phyloP scores from a whole-genome alignment of 2,797 vertebrate species.

The Peromyscus eremicus region DNA sequence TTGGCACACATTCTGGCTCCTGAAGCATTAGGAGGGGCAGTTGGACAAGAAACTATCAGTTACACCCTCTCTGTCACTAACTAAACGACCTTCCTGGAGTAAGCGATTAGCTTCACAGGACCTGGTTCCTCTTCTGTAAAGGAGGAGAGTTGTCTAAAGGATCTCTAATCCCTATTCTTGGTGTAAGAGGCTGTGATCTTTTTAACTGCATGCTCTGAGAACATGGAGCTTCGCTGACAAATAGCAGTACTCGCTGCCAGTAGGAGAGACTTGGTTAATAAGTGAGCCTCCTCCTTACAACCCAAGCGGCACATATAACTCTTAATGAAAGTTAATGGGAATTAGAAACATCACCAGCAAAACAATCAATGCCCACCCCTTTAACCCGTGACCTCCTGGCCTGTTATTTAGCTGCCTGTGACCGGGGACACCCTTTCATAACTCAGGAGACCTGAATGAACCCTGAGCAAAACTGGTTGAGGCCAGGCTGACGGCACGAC shows the following conservation, averaged over 20 bases:
- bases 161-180: slow-evolving; percentile 6
- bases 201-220: not conserved
- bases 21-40: not conserved
- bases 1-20: slow-evolving; percentile 19
- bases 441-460: slow-evolving; percentile 21
- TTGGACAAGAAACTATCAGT: not conserved
- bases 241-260: not conserved
- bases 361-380: slow-evolving; percentile 47
- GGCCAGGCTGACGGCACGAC: not conserved
- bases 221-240: not conserved
- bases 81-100: slow-evolving; percentile 55
- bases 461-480: not conserved
- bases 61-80: not conserved
- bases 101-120: slow-evolving; percentile 24
- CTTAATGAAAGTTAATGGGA: slow-evolving; percentile 67
- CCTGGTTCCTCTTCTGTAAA: slow-evolving; percentile 58
- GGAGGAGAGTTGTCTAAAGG: not conserved
- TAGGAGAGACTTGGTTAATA: slow-evolving; percentile 35
- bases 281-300: not conserved
- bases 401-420: slow-evolving; percentile 4
- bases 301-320: slow-evolving; percentile 34
- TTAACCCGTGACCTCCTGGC: slow-evolving; percentile 28
- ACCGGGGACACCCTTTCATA: slow-evolving; percentile 9
- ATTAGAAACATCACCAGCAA: slow-evolving; percentile 68
- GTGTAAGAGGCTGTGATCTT: slow-evolving; percentile 58